Percentiles rank a stretch among this genome's conserved stretches.
Evolutionary conservation across 1,140 invertebrate species (phyloP).

Genomic region (Drosophila pallidifrons): DNA sequence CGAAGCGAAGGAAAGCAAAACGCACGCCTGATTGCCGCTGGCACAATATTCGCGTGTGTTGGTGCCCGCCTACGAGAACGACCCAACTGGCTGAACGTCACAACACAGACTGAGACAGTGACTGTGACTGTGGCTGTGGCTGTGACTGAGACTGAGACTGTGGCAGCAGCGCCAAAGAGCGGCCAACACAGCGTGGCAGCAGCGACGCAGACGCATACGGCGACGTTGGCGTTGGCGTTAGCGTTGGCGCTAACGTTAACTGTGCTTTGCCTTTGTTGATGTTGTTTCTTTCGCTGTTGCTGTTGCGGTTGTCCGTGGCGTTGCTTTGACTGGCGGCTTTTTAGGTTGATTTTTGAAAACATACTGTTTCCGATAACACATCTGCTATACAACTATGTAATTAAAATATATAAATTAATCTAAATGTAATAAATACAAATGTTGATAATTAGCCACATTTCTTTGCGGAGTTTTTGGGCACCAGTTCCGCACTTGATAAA

Average conservation of each 20-base stretch:
- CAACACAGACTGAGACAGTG: constrained; percentile 75
- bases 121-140: constrained; percentile 80
- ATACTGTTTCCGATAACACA: not conserved
- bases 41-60: constrained; percentile 66
- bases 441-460: not conserved
- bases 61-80: constrained; percentile 48
- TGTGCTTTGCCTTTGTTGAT: not conserved
- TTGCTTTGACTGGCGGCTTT: constrained; percentile 2
- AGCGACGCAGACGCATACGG: not conserved
- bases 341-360: not conserved
- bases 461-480: not conserved
- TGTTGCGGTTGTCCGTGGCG: not conserved
- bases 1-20: constrained; percentile 24
- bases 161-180: constrained; percentile 29
- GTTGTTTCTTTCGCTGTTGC: not conserved
- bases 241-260: not conserved
- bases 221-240: constrained; percentile 9
- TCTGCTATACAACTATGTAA: not conserved
- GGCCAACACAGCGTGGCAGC: constrained; percentile 19
- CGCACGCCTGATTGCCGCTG: constrained; percentile 61
- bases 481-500: not conserved
- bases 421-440: not conserved
- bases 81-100: constrained; percentile 68
- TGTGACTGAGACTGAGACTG: constrained; percentile 68
- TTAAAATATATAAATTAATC: too few relatives aligned